phyloP scores from a whole-genome alignment of 1,140 invertebrate genomes.

The Leucophenga varia region DNA sequence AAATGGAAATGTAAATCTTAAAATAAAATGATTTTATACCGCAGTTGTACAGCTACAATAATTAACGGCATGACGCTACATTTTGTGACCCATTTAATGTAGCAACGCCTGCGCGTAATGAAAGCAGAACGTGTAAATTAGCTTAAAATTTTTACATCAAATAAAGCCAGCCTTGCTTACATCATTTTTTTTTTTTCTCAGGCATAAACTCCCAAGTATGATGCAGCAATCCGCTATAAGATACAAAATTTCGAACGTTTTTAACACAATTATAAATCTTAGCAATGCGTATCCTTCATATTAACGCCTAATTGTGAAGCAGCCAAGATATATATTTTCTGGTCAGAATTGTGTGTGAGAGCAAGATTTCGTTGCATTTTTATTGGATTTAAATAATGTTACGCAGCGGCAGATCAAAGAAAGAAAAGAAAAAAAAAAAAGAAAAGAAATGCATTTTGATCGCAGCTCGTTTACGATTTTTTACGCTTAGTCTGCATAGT shows the following conservation, averaged over 20 bases:
- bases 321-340: constrained; percentile 21
- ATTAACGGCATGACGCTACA: constrained; percentile 45
- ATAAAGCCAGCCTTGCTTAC: constrained; percentile 31
- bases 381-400: too few species aligned
- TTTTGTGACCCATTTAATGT: constrained; percentile 14
- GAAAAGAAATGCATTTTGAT: constrained; percentile 18
- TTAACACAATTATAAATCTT: constrained; percentile 52
- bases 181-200: too few species aligned
- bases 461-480: constrained; percentile 35
- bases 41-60: constrained; percentile 26
- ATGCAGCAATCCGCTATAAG: too few species aligned
- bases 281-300: constrained; percentile 25
- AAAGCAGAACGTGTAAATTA: constrained; percentile 42
- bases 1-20: too few species aligned
- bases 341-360: constrained; percentile 14
- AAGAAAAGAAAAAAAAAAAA: constrained; percentile 17
- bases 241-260: too few species aligned
- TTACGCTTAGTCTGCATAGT: constrained; percentile 30
- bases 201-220: too few species aligned
- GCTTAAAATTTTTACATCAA: constrained; percentile 44
- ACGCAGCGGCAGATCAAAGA: constrained; percentile 28
- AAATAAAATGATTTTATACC: constrained; percentile 25
- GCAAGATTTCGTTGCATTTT: neutral
- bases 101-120: too few species aligned
- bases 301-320: constrained; percentile 45